phyloP scores from a whole-genome alignment of 2,797 vertebrate species.

The Smutsia gigantea region DNA sequence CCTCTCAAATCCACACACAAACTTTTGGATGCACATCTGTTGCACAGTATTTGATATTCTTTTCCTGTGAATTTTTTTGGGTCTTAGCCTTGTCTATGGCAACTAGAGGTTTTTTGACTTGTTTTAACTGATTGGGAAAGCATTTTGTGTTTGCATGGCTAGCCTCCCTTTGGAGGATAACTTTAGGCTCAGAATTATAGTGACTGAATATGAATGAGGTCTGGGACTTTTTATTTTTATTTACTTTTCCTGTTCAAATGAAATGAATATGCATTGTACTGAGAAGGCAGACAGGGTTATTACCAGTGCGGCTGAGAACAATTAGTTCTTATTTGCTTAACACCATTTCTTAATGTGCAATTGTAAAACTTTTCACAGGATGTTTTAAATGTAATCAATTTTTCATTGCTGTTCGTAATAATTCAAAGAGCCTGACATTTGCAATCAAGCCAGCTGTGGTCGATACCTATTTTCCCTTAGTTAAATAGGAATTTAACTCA shows the following conservation, averaged over 20 bases:
- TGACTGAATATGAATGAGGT: constrained; percentile 59
- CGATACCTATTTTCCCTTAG: constrained; percentile 86
- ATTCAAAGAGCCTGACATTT: constrained; percentile 84
- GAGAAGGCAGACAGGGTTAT: constrained; percentile 72
- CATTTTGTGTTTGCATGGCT: neutral
- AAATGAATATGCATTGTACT: constrained; percentile 79
- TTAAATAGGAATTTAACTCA: constrained; percentile 86
- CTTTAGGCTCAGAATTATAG: constrained; percentile 33
- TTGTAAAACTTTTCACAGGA: constrained; percentile 85
- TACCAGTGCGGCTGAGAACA: constrained; percentile 79
- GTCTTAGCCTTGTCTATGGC: neutral
- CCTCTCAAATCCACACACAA: neutral
- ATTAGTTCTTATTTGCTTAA: constrained; percentile 87
- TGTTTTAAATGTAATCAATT: constrained; percentile 86
- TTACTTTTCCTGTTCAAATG: constrained; percentile 79
- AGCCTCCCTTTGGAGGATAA: constrained; percentile 7
- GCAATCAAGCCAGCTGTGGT: constrained; percentile 85
- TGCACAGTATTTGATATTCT: neutral
- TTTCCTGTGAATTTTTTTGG: neutral
- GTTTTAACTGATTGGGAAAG: constrained; percentile 22
- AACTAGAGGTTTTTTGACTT: neutral
- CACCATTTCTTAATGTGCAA: constrained; percentile 75
- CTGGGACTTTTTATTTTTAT: constrained; percentile 75
- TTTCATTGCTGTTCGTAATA: constrained; percentile 84
- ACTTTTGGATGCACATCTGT: neutral